These are phyloP conservation scores for Corella eumyota DNA, from an alignment of 23 tunicate species.

Conservation along the genomic window DNA sequence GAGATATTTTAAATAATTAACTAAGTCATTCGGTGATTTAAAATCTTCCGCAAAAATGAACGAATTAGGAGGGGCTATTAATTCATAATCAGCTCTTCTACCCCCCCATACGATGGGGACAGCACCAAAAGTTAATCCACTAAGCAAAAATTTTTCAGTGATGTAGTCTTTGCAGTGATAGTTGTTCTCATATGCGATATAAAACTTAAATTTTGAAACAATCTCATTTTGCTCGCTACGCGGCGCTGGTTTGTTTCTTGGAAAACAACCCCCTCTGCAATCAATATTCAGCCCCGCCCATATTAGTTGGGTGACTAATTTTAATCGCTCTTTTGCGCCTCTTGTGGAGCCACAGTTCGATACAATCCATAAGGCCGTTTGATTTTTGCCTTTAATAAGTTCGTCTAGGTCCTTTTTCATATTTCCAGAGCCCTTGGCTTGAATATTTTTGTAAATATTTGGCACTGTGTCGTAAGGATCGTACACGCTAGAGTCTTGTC, in stretches of 20 bases:
- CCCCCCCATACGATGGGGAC: constrained; percentile 59
- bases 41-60: too few relatives aligned
- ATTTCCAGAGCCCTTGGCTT: background rate
- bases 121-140: constrained; percentile 1
- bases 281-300: constrained; percentile 40
- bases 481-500: background rate
- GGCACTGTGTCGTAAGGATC: background rate
- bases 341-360: constrained; percentile 42
- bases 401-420: constrained; percentile 6
- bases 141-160: constrained; percentile 36
- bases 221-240: too few relatives aligned
- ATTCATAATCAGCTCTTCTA: constrained; percentile 8
- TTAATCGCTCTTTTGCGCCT: constrained; percentile 39
- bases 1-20: constrained; percentile 19
- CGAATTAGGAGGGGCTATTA: constrained; percentile 19
- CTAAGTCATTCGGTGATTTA: constrained; percentile 13
- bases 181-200: constrained; percentile 56
- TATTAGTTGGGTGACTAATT: constrained; percentile 17
- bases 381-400: constrained; percentile 5
- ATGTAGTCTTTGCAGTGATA: constrained; percentile 41
- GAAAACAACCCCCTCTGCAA: constrained; percentile 43
- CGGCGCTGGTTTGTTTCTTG: background rate
- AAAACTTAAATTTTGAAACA: constrained; percentile 32
- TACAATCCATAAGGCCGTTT: constrained; percentile 41
- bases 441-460: background rate